Percentiles rank a stretch among this genome's conserved stretches.
Conservation (phyloP, 2,888 invertebrate species). For the Synanthedon vespiformis region DNA sequence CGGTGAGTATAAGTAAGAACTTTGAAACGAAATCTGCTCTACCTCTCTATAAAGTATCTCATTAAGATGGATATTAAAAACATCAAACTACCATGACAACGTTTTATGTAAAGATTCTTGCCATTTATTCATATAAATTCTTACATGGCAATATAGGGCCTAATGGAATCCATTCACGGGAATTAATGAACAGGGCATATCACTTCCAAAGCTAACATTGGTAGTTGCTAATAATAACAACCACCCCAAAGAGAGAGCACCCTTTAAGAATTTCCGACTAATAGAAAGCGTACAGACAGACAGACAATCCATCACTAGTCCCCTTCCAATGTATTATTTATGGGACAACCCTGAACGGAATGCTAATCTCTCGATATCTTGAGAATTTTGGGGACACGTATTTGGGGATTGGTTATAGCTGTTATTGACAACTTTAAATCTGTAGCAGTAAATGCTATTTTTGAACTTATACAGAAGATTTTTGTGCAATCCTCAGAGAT, state of each 20-base stretch:
- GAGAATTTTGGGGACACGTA: conserved; percentile 53
- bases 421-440: conserved; percentile 14
- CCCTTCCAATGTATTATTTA: conserved; percentile 68
- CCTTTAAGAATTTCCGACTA: conserved; percentile 67
- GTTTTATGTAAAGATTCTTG: not conserved
- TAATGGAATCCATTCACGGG: conserved; percentile 11
- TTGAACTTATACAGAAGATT: not conserved
- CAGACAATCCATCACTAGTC: conserved; percentile 62
- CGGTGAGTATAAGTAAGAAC: no score
- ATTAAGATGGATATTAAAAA: no score
- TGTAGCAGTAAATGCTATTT: conserved; percentile 24
- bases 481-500: conserved; percentile 11
- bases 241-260: conserved; percentile 47
- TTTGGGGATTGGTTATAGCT: not conserved
- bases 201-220: conserved; percentile 59
- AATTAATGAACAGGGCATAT: conserved; percentile 49
- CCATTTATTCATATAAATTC: not conserved
- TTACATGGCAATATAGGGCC: not conserved
- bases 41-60: no score
- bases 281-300: conserved; percentile 65
- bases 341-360: conserved; percentile 51
- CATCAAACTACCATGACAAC: no score
- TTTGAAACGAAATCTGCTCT: no score
- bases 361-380: conserved; percentile 71
- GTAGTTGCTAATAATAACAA: conserved; percentile 51